These are phyloP conservation scores for Drosophila engyochracea DNA, from an alignment of 2,888 invertebrate species.

Conservation along the genomic window DNA sequence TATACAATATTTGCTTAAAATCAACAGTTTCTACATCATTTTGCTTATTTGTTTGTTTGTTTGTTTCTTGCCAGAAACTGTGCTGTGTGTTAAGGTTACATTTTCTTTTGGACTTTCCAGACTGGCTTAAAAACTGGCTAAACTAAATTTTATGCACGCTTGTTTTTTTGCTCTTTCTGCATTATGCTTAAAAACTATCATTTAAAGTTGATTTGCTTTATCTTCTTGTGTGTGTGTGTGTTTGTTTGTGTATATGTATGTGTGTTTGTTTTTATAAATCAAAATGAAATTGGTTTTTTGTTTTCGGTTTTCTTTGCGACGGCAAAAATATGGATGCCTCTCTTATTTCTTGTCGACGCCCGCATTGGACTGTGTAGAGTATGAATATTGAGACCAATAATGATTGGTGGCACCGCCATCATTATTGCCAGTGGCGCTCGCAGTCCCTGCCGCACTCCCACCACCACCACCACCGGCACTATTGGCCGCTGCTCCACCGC, in stretches of 20 bases:
- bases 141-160: slow-evolving; percentile 59
- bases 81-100: slow-evolving; percentile 28
- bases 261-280: slow-evolving; percentile 16
- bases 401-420: slow-evolving; percentile 79
- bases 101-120: slow-evolving; percentile 44
- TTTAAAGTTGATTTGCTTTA: slow-evolving; percentile 58
- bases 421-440: slow-evolving; percentile 58
- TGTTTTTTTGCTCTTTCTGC: slow-evolving; percentile 28
- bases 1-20: slow-evolving; percentile 37
- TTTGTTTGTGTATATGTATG: slow-evolving; percentile 40
- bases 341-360: slow-evolving; percentile 67
- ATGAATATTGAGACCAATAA: slow-evolving; percentile 85
- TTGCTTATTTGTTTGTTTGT: slow-evolving; percentile 1
- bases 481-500: slow-evolving; percentile 52
- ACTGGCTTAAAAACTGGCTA: slow-evolving; percentile 62
- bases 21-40: slow-evolving; percentile 28
- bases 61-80: slow-evolving; percentile 18
- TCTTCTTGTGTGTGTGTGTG: slow-evolving; percentile 29
- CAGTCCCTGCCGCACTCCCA: slow-evolving; percentile 38
- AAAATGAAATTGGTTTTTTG: slow-evolving; percentile 31
- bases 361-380: slow-evolving; percentile 79
- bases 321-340: slow-evolving; percentile 1
- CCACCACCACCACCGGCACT: slow-evolving; percentile 58
- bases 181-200: slow-evolving; percentile 63
- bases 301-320: slow-evolving; percentile 8